These are phyloP conservation scores for Opisthocomus hoazin DNA, from an alignment of 2,113 vertebrate species.

Conservation along the genomic window DNA sequence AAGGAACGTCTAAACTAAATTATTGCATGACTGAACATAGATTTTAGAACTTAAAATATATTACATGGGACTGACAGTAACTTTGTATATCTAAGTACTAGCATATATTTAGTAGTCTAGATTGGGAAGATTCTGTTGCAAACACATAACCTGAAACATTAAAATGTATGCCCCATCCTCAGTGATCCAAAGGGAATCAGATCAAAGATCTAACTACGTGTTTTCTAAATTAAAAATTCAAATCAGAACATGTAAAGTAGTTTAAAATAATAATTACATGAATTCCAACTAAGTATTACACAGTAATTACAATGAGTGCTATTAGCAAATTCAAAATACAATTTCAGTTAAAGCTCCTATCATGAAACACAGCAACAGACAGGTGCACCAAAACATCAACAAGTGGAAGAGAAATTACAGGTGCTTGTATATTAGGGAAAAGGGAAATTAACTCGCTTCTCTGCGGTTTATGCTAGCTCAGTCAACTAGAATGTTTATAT, in stretches of 20 bases:
- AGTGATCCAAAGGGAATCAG: slow-evolving; percentile 46
- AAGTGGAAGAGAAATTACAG: not conserved
- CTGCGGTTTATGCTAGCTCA: not conserved
- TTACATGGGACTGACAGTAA: not conserved
- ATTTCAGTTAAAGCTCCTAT: slow-evolving; percentile 17
- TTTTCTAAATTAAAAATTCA: slow-evolving; percentile 68
- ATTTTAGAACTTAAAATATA: not conserved
- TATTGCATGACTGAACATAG: not conserved
- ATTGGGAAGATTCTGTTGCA: not conserved
- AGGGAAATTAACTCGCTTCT: not conserved
- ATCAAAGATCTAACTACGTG: slow-evolving; percentile 20
- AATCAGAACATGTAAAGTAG: slow-evolving; percentile 58
- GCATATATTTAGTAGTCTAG: not conserved
- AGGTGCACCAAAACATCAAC: slow-evolving; percentile 5
- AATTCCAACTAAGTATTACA: slow-evolving; percentile 56
- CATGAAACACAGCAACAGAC: not conserved
- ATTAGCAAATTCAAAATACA: slow-evolving; percentile 53
- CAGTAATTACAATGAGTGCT: slow-evolving; percentile 69
- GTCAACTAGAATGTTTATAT: not conserved
- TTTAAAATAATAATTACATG: slow-evolving; percentile 76
- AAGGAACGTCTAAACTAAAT: not conserved
- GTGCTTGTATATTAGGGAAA: not conserved
- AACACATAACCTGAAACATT: not conserved
- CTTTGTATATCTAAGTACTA: not conserved
- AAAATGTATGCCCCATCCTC: slow-evolving; percentile 20